Conservation (phyloP, 92 coral and sea anemone genomes). For the Porites divaricata region DNA sequence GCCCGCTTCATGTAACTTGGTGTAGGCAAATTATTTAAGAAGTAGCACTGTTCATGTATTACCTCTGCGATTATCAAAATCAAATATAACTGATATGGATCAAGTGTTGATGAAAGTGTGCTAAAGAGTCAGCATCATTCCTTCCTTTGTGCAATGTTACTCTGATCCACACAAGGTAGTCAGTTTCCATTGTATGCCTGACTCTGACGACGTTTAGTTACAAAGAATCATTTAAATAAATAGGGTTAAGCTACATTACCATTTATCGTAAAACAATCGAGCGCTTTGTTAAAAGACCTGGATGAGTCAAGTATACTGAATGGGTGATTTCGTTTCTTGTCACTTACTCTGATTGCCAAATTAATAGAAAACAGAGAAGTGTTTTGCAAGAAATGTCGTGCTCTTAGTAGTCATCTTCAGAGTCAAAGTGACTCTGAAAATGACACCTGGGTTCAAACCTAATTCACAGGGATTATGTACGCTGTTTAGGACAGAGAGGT, state of each 20-base stretch:
- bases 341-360: too few relatives aligned
- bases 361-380: too few relatives aligned
- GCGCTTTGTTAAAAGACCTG: background rate
- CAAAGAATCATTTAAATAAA: background rate
- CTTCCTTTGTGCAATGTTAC: background rate
- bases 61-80: background rate
- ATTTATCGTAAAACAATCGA: background rate
- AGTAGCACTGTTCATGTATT: background rate
- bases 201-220: background rate
- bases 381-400: too few relatives aligned
- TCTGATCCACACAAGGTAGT: background rate
- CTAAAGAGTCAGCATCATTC: background rate
- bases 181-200: background rate
- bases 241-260: background rate
- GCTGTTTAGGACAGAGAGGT: too few relatives aligned
- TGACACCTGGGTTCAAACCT: too few relatives aligned
- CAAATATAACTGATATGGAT: background rate
- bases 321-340: too few relatives aligned
- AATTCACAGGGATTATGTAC: too few relatives aligned
- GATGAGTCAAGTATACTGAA: background rate
- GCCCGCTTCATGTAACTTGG: background rate
- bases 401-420: too few relatives aligned
- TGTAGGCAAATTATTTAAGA: slow-evolving; percentile 5
- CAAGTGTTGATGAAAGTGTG: slow-evolving; percentile 7
- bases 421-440: too few relatives aligned